phyloP scores from a whole-genome alignment of 2,888 invertebrate species.

The Sicus ferrugineus region DNA sequence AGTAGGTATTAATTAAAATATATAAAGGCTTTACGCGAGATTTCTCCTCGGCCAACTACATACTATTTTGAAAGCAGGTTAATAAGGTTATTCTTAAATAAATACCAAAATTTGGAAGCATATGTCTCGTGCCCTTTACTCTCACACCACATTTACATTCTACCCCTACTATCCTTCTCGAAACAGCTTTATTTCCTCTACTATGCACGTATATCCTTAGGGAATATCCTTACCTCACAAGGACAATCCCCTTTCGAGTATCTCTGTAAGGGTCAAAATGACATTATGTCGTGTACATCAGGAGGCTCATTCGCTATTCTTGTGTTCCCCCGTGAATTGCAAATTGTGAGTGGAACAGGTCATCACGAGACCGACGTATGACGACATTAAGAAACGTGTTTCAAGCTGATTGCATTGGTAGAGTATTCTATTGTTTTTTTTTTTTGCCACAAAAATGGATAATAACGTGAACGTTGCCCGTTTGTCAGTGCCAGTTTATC shows the following conservation, averaged over 20 bases:
- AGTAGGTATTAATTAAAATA: too few species aligned
- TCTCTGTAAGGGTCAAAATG: neutral
- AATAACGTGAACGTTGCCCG: neutral
- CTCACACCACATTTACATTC: neutral
- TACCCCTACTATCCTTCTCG: neutral
- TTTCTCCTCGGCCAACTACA: too few species aligned
- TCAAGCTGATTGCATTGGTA: conserved; percentile 23
- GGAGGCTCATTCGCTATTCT: conserved; percentile 23
- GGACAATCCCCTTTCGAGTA: neutral
- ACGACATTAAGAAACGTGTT: conserved; percentile 17
- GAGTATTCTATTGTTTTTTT: conserved; percentile 1
- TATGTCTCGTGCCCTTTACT: neutral
- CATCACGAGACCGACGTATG: neutral
- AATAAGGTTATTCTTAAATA: too few species aligned
- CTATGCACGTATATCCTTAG: conserved; percentile 15
- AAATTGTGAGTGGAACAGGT: conserved; percentile 16
- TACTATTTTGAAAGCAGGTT: too few species aligned
- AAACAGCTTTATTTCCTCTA: too few species aligned
- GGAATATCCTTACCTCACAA: neutral
- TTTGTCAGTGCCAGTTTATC: neutral
- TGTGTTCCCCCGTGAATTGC: conserved; percentile 24
- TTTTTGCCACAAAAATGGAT: conserved; percentile 4
- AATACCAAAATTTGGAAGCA: neutral
- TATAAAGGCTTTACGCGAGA: too few species aligned
- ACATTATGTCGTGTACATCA: conserved; percentile 21